Percentiles rank a stretch among this genome's conserved stretches.
Evolutionary conservation across 2,113 vertebrate genomes (phyloP).

Genomic region (Bostrychus sinensis): DNA sequence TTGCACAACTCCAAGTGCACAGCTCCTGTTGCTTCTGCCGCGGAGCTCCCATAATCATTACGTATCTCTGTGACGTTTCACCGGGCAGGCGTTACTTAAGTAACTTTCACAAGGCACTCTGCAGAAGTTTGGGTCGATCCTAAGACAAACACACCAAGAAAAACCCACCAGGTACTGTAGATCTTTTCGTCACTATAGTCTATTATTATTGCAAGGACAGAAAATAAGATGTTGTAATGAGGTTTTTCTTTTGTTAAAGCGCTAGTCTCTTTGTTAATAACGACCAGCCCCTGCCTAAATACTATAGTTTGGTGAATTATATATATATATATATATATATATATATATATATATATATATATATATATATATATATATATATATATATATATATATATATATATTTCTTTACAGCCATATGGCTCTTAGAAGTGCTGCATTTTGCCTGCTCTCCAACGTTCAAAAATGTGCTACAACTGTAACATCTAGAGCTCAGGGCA

Average conservation of each 20-base stretch:
- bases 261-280: background rate
- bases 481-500: slow-evolving; percentile 68
- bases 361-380: background rate
- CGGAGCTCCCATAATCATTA: slow-evolving; percentile 12
- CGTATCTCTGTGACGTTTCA: slow-evolving; percentile 43
- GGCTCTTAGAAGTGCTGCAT: slow-evolving; percentile 69
- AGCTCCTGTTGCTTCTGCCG: slow-evolving; percentile 9
- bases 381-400: background rate
- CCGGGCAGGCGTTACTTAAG: slow-evolving; percentile 38
- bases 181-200: fast-evolving
- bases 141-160: background rate
- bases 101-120: slow-evolving; percentile 6
- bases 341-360: background rate
- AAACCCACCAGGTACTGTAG: slow-evolving; percentile 31
- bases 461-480: slow-evolving; percentile 45
- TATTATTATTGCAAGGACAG: background rate
- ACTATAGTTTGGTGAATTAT: background rate
- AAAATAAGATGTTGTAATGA: background rate
- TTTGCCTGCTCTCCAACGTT: slow-evolving; percentile 58
- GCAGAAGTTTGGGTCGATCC: background rate
- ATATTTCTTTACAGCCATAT: slow-evolving; percentile 44
- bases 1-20: slow-evolving; percentile 1
- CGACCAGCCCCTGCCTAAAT: too few relatives aligned
- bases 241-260: background rate
- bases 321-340: background rate